A percentile compares a stretch with the other conserved stretches of the same genome.
phyloP scores from a whole-genome alignment of 2,113 vertebrate species.

The Antigone vipio region DNA sequence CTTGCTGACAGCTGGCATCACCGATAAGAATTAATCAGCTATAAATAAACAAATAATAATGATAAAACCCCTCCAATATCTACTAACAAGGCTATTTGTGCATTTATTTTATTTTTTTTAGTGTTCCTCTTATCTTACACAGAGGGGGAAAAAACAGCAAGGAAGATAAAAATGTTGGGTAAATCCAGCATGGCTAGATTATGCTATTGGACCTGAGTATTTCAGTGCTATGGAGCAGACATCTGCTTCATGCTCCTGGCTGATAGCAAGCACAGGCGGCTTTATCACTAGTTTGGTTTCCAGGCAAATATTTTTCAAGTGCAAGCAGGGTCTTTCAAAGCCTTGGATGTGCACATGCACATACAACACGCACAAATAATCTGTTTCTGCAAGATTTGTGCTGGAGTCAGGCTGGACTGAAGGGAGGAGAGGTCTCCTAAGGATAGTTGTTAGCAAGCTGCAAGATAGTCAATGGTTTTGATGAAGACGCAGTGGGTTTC shows the following conservation, averaged over 20 bases:
- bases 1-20: constrained; percentile 19
- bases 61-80: background rate
- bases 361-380: fast-evolving
- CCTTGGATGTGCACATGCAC: background rate
- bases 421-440: background rate
- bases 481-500: background rate
- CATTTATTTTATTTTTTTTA: background rate
- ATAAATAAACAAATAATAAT: constrained; percentile 5
- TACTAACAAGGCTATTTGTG: background rate
- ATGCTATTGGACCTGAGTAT: background rate
- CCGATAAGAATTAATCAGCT: constrained; percentile 32
- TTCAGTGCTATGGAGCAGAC: background rate
- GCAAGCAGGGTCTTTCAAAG: background rate
- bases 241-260: constrained; percentile 13
- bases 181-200: constrained; percentile 37
- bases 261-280: background rate
- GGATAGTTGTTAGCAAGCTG: background rate
- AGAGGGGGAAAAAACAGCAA: background rate
- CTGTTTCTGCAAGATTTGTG: background rate
- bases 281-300: background rate
- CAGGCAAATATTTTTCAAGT: constrained; percentile 8
- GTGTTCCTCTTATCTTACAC: constrained; percentile 18
- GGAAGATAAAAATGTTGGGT: constrained; percentile 34
- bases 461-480: background rate
- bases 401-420: background rate